Conservation (phyloP, 2,113 vertebrate genomes). For the Ariopsis seemanni region DNA sequence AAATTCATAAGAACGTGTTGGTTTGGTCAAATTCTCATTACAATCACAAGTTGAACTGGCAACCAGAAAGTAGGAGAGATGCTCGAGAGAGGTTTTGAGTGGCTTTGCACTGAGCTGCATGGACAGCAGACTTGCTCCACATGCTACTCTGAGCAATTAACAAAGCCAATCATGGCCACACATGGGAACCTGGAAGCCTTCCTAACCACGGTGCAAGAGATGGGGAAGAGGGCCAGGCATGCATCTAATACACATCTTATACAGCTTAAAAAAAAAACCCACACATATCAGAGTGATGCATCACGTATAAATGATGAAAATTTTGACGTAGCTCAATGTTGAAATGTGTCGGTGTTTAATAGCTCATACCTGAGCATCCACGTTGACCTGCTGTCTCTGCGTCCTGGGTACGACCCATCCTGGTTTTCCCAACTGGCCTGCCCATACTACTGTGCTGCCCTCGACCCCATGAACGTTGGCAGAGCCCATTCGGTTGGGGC, state of each 20-base stretch:
- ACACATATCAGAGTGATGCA: background rate
- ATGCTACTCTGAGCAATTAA: constrained; percentile 71
- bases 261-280: background rate
- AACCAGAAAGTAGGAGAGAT: constrained; percentile 36
- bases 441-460: constrained; percentile 65
- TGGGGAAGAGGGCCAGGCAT: background rate
- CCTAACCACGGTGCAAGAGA: constrained; percentile 33
- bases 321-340: background rate
- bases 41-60: background rate
- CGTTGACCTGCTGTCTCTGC: constrained; percentile 16
- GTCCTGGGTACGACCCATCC: constrained; percentile 58
- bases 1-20: background rate
- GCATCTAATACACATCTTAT: constrained; percentile 35
- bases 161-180: constrained; percentile 67
- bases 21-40: background rate
- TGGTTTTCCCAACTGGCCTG: constrained; percentile 47
- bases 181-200: constrained; percentile 63
- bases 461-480: constrained; percentile 74
- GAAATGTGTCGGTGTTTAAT: background rate
- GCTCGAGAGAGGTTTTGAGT: constrained; percentile 54
- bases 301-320: background rate
- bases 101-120: constrained; percentile 60
- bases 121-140: constrained; percentile 71
- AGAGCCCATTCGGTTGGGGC: constrained; percentile 67
- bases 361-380: constrained; percentile 43